Evolutionary conservation across 2,888 invertebrate species (phyloP).

Genomic region (Gymnoscelis rufifasciata): DNA sequence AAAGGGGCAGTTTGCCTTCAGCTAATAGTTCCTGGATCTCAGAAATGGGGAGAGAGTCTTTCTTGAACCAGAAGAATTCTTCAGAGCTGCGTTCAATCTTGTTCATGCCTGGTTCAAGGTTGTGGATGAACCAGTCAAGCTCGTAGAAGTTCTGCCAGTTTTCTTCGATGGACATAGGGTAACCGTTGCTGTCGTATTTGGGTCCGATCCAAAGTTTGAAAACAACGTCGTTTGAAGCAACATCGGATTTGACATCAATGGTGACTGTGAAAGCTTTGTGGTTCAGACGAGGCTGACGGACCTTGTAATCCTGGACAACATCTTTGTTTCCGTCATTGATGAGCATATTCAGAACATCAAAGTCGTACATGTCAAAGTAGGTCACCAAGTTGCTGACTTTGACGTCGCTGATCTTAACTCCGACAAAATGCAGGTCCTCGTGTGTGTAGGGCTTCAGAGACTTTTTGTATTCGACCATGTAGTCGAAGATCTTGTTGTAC

Average conservation of each 20-base stretch:
- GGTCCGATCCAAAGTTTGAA: slow-evolving; percentile 85
- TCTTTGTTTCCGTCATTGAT: slow-evolving; percentile 47
- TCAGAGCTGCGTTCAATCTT: slow-evolving; percentile 81
- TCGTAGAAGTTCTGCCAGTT: slow-evolving; percentile 81
- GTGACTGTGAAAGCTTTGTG: slow-evolving; percentile 83
- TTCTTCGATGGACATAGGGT: slow-evolving; percentile 71
- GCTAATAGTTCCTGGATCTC: slow-evolving; percentile 80
- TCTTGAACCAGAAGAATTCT: slow-evolving; percentile 80
- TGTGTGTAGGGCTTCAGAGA: slow-evolving; percentile 78
- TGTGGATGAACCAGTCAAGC: slow-evolving; percentile 79
- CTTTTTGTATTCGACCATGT: slow-evolving; percentile 80
- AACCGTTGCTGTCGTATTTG: slow-evolving; percentile 80
- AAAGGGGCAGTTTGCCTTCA: slow-evolving; percentile 72
- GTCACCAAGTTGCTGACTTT: slow-evolving; percentile 81
- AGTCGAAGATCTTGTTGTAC: slow-evolving; percentile 79
- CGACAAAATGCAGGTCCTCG: slow-evolving; percentile 78
- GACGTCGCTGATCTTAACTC: slow-evolving; percentile 80
- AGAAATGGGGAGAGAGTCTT: slow-evolving; percentile 81
- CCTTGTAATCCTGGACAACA: slow-evolving; percentile 63
- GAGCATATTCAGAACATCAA: slow-evolving; percentile 79
- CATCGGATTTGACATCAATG: slow-evolving; percentile 80
- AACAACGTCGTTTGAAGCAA: slow-evolving; percentile 77
- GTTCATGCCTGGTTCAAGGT: slow-evolving; percentile 81
- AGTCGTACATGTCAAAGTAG: slow-evolving; percentile 82
- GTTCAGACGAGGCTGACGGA: slow-evolving; percentile 85